Conservation (phyloP, 2,888 invertebrate species). For the Heteropelma amictum region DNA sequence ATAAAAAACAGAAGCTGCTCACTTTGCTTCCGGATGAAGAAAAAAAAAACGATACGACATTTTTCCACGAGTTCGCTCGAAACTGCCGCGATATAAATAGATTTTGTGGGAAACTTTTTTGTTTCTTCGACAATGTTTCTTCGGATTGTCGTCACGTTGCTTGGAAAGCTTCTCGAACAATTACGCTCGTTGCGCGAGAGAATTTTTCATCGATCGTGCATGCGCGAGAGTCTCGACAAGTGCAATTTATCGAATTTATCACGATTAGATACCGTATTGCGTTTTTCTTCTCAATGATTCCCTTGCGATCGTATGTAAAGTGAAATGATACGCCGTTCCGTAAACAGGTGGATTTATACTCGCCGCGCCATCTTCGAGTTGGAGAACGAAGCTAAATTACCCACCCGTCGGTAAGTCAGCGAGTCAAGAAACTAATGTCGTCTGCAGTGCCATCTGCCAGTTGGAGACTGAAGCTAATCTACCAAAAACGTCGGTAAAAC, state of each 20-base stretch:
- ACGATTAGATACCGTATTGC: not conserved
- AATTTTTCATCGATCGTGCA: not conserved
- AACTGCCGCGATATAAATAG: too few species aligned
- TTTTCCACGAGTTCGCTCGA: too few species aligned
- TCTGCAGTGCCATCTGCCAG: not conserved
- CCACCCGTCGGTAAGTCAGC: not conserved
- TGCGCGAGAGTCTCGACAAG: too few species aligned
- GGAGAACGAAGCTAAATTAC: constrained; percentile 7
- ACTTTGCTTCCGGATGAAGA: not conserved
- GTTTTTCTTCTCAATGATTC: constrained; percentile 9
- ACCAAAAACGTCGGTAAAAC: too few species aligned
- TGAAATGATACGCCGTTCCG: not conserved
- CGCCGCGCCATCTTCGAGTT: constrained; percentile 40
- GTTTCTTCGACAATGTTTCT: too few species aligned
- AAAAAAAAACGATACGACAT: not conserved
- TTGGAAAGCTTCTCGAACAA: not conserved
- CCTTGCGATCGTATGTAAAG: constrained; percentile 22
- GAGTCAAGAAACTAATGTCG: not conserved
- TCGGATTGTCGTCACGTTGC: too few species aligned
- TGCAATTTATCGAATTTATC: not conserved
- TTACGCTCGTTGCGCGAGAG: not conserved
- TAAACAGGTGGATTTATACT: constrained; percentile 47
- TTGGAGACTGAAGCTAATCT: not conserved
- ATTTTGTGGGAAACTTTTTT: too few species aligned
- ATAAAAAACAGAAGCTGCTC: too few species aligned